Percentiles rank a stretch among this genome's conserved stretches.
Evolutionary conservation across 2,113 vertebrate genomes (phyloP).

Genomic region (Serilophus lunatus): DNA sequence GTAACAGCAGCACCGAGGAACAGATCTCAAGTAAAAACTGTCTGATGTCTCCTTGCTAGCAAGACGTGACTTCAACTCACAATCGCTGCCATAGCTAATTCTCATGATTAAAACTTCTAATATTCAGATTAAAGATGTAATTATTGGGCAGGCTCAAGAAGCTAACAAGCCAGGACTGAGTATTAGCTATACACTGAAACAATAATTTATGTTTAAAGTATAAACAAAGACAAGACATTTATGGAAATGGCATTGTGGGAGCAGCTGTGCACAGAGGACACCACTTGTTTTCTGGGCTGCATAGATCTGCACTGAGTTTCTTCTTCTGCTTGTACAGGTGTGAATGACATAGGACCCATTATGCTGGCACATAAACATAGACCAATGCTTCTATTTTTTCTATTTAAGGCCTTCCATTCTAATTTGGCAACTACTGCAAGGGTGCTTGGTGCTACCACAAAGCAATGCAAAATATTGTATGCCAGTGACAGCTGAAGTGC

Average conservation of each 20-base stretch:
- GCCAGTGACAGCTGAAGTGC: not conserved
- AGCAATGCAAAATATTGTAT: not conserved
- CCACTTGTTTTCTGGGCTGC: not conserved
- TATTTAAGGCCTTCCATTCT: not conserved
- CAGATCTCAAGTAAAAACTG: not conserved
- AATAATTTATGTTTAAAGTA: slow-evolving; percentile 3
- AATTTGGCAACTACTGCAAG: not conserved
- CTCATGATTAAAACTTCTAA: not conserved
- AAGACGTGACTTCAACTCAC: accelerated
- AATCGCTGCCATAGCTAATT: not conserved
- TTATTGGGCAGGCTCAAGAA: slow-evolving; percentile 37
- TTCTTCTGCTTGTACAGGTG: not conserved
- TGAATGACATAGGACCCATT: not conserved
- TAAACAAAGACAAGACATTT: slow-evolving; percentile 12
- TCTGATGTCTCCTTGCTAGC: not conserved
- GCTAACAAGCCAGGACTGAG: slow-evolving; percentile 7
- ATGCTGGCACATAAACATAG: not conserved
- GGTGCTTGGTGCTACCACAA: not conserved
- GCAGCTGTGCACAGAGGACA: slow-evolving; percentile 66
- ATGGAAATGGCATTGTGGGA: not conserved
- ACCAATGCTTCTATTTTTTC: not conserved
- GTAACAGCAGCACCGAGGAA: not conserved
- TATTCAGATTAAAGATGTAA: not conserved
- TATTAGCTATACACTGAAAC: not conserved
- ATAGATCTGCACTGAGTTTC: not conserved